Base-by-base conservation (phyloP, 2,888 invertebrate species). In the Acanthopleura granulata region DNA sequence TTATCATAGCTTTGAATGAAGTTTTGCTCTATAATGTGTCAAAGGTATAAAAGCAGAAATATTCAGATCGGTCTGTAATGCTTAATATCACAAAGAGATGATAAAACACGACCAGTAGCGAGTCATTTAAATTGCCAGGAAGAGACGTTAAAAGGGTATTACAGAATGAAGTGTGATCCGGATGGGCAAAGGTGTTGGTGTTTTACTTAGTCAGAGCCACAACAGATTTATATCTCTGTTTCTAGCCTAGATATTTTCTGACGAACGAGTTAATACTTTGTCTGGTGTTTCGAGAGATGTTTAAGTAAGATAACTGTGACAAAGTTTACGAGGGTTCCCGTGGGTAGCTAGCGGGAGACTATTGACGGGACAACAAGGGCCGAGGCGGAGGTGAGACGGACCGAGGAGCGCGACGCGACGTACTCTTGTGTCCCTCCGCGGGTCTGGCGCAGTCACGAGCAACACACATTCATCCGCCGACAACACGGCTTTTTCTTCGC, bases 361-460 rank as follows among this genome's bases (percentile, higher is more conserved):
- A 27, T 66, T 66, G 57, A 57, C 1, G 57, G 18, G 57, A n/a
- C 22, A n/a, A n/a, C 22, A n/a, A 18, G 57, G 18, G 18, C n/a
- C 22, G 22, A 12, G 22, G 6, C 18, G 3, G 57, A 18, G 57
- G 57, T n/a, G 57, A 57, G 57, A 57, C 57, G 57, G 22, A 22
- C 12, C 66, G 25, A 22, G 66, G 27, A 66, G 66, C 22, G 1
- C 15, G 66, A 25, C 66, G 29, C 57, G 66, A 66, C 66, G 25
- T 3, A 25, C 66, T 27, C 29, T 27, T 66, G 22, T 66, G 29
- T 25, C 25, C 27, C 22, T 27, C 22, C 16, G 16, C 22, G 14
- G 66, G 66, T 15, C 29, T 66, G 66, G 22, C 66, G 66, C 66
- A 27, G 22, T 66, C 66, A 25, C 66, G 66, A 66, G 66, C 66